Evolutionary conservation across 2,797 vertebrate genomes (phyloP).

Genomic region (Syngnathus rostellatus): DNA sequence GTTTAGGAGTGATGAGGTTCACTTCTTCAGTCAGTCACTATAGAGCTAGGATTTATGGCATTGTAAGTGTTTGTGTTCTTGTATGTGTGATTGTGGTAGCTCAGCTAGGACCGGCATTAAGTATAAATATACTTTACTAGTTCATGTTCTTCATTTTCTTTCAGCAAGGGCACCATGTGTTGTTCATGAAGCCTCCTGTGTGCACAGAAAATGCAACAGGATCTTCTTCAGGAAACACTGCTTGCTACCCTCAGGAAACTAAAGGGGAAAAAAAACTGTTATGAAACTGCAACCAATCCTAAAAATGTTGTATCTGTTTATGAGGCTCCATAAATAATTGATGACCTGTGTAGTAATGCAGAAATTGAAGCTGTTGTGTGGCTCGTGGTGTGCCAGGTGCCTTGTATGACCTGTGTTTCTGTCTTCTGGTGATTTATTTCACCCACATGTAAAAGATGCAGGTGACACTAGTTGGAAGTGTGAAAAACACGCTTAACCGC

Average conservation of each 20-base stretch:
- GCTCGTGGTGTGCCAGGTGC: background rate
- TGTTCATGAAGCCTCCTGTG: background rate
- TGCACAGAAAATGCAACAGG: background rate
- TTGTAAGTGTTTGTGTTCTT: background rate
- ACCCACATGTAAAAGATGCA: background rate
- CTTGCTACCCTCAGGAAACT: background rate
- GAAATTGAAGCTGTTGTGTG: background rate
- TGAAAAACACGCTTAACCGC: background rate
- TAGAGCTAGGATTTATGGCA: too few relatives aligned
- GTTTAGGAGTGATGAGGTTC: too few relatives aligned
- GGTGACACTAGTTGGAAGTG: constrained; percentile 2
- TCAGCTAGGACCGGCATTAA: background rate
- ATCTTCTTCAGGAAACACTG: background rate
- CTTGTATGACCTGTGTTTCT: background rate
- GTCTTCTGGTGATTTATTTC: background rate
- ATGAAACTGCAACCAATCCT: background rate
- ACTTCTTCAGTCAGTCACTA: background rate
- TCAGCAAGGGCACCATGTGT: background rate
- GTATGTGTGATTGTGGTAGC: background rate
- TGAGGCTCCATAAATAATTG: background rate
- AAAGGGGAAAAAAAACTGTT: background rate
- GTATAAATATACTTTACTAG: background rate
- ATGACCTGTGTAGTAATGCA: background rate
- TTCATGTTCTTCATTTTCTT: background rate
- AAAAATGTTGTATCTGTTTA: background rate